A percentile compares a stretch with the other conserved stretches of the same genome.
Evolutionary conservation across 2,888 invertebrate genomes (phyloP).

Genomic region (Geotrupes spiniger): DNA sequence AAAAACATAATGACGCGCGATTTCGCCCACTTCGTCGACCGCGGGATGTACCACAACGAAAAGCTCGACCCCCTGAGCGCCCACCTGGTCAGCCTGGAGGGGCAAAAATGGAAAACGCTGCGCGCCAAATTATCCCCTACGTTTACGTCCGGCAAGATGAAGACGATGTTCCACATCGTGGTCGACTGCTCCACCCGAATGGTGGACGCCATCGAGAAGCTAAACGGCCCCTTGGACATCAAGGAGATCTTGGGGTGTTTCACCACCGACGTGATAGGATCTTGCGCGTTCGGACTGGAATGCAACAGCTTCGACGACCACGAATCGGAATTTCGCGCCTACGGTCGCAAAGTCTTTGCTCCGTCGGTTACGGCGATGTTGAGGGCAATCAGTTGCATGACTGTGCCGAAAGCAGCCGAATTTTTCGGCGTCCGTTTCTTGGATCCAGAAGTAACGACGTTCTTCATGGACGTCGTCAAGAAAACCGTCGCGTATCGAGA

Average conservation of each 20-base stretch:
- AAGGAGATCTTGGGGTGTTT: slow-evolving; percentile 39
- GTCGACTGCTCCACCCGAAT: slow-evolving; percentile 30
- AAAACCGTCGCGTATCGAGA: slow-evolving; percentile 33
- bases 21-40: slow-evolving; percentile 49
- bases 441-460: slow-evolving; percentile 30
- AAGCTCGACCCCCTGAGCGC: slow-evolving; percentile 47
- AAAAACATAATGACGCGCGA: slow-evolving; percentile 48
- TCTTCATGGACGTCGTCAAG: slow-evolving; percentile 32
- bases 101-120: slow-evolving; percentile 52
- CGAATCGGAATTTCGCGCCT: slow-evolving; percentile 37
- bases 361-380: slow-evolving; percentile 26
- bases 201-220: slow-evolving; percentile 9
- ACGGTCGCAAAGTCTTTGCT: slow-evolving; percentile 35
- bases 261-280: slow-evolving; percentile 47
- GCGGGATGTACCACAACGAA: slow-evolving; percentile 47
- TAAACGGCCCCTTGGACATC: slow-evolving; percentile 25
- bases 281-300: slow-evolving; percentile 45
- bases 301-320: slow-evolving; percentile 38
- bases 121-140: slow-evolving; percentile 53
- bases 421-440: slow-evolving; percentile 23
- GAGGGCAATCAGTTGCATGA: slow-evolving; percentile 19
- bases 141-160: slow-evolving; percentile 54
- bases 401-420: slow-evolving; percentile 20
- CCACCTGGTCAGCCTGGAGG: slow-evolving; percentile 45
- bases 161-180: slow-evolving; percentile 50